These are phyloP conservation scores for Torymus tubicola DNA, from an alignment of 2,888 invertebrate genomes.

Conservation along the genomic window DNA sequence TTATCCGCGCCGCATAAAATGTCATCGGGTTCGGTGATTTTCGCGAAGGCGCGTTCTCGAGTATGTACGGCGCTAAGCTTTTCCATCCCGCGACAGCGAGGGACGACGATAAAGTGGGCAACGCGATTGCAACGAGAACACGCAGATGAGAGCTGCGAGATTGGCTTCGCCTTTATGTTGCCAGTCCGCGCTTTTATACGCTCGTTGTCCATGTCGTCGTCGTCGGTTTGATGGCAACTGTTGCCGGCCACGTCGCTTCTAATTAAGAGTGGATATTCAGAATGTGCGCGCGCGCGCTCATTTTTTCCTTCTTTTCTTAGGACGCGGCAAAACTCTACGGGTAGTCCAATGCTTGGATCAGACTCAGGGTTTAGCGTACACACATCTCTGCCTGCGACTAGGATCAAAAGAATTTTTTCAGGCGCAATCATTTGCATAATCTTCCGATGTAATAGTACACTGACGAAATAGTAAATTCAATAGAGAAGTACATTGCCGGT, in stretches of 20 bases:
- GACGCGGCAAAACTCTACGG: neutral
- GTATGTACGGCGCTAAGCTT: constrained; percentile 27
- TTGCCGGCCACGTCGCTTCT: constrained; percentile 44
- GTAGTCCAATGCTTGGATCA: neutral
- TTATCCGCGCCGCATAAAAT: neutral
- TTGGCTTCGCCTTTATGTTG: constrained; percentile 64
- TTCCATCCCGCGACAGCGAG: constrained; percentile 19
- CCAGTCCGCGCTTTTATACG: constrained; percentile 48
- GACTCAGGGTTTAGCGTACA: too few species aligned
- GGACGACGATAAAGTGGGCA: constrained; percentile 61
- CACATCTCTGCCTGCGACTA: too few species aligned
- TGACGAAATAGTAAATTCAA: constrained; percentile 38
- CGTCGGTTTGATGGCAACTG: constrained; percentile 18
- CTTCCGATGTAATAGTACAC: constrained; percentile 7
- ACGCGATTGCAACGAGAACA: constrained; percentile 64
- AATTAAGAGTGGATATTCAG: constrained; percentile 45
- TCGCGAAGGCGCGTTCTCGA: neutral
- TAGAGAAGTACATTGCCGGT: neutral
- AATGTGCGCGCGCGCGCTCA: constrained; percentile 1
- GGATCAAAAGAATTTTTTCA: constrained; percentile 1
- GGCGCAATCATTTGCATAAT: constrained; percentile 39
- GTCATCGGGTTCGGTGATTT: constrained; percentile 19
- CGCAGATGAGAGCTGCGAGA: constrained; percentile 68
- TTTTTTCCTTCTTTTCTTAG: constrained; percentile 2
- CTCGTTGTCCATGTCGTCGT: constrained; percentile 22